These are phyloP conservation scores for Ryuthela nishihirai DNA, from an alignment of 2,888 invertebrate species.

Conservation along the genomic window DNA sequence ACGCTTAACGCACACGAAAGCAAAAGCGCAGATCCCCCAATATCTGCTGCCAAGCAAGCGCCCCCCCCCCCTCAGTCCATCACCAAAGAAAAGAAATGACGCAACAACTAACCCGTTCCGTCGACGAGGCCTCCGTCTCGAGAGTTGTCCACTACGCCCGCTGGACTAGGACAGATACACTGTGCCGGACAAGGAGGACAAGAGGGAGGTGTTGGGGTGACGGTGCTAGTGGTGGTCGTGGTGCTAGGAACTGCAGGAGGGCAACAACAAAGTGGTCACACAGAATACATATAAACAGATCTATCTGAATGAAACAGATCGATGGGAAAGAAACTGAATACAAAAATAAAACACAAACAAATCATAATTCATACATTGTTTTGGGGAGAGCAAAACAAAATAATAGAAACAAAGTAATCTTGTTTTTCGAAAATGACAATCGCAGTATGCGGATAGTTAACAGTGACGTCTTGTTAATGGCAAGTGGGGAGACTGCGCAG, in stretches of 20 bases:
- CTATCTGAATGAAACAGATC: slow-evolving; percentile 2
- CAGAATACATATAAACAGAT: slow-evolving; percentile 21
- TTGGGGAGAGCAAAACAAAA: too few relatives aligned
- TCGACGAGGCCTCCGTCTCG: too few relatives aligned
- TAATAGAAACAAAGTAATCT: too few relatives aligned
- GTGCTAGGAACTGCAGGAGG: slow-evolving; percentile 18
- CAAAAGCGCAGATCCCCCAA: too few relatives aligned
- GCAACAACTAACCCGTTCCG: slow-evolving; percentile 24
- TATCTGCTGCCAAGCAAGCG: too few relatives aligned
- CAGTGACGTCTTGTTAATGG: too few relatives aligned
- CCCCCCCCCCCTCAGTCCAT: too few relatives aligned
- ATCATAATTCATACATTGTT: neutral
- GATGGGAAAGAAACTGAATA: neutral
- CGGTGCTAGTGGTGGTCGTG: slow-evolving; percentile 2
- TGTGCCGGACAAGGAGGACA: slow-evolving; percentile 34
- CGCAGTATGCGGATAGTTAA: too few relatives aligned
- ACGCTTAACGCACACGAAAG: too few relatives aligned
- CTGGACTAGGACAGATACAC: slow-evolving; percentile 27
- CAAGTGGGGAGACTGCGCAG: too few relatives aligned
- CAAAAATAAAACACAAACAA: neutral
- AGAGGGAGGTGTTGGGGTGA: slow-evolving; percentile 2
- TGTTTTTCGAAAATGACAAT: too few relatives aligned
- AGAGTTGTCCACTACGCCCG: slow-evolving; percentile 15
- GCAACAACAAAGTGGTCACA: slow-evolving; percentile 8
- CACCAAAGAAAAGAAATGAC: neutral